Percentiles rank a stretch among this genome's conserved stretches.
Conservation (phyloP, 2,797 vertebrate genomes). For the Margarornis squamiger region DNA sequence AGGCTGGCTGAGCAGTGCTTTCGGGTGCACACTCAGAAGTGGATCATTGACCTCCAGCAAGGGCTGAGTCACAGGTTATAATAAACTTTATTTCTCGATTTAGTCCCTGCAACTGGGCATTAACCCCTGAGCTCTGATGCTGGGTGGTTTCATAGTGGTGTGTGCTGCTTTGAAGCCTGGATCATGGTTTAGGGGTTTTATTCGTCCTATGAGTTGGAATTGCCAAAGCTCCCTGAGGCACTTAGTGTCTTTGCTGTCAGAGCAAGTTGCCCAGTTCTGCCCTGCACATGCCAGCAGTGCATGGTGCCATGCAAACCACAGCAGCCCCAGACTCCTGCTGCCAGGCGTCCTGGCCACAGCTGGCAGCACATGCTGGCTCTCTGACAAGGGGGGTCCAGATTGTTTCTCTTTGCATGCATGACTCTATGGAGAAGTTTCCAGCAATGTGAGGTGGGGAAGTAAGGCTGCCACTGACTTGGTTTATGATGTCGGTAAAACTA, state of each 20-base stretch:
- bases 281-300: fast-evolving
- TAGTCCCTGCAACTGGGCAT: not conserved
- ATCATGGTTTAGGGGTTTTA: not conserved
- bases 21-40: not conserved
- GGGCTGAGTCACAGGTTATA: conserved; percentile 52
- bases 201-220: not conserved
- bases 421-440: not conserved
- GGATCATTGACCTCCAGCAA: not conserved
- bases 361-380: not conserved
- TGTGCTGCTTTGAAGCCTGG: not conserved
- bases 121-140: not conserved
- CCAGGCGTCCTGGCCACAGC: not conserved
- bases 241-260: not conserved
- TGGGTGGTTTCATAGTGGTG: fast-evolving
- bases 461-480: not conserved
- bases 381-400: not conserved
- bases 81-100: conserved; percentile 32
- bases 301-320: not conserved
- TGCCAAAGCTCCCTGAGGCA: not conserved
- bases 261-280: not conserved
- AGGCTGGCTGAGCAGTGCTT: not conserved
- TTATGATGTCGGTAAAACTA: not conserved
- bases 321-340: not conserved
- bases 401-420: not conserved
- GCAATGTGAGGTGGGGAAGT: not conserved